Evolutionary conservation across 2,113 vertebrate genomes (phyloP).

Genomic region (Turdus rufiventris): DNA sequence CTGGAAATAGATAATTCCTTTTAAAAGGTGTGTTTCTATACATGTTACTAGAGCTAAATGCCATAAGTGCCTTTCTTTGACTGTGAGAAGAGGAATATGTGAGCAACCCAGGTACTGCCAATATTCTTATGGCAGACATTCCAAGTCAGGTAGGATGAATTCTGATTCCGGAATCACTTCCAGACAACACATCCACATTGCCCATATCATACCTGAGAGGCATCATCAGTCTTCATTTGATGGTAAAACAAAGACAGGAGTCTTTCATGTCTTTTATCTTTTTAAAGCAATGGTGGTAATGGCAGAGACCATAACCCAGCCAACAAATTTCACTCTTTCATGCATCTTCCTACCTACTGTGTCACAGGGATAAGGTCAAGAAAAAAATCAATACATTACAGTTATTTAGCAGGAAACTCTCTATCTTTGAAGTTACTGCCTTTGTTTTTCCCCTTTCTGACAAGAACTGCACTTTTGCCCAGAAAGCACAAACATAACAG

Average conservation of each 20-base stretch:
- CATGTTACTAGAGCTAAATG: not conserved
- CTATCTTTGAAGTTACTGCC: not conserved
- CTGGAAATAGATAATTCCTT: not conserved
- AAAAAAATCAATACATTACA: not conserved
- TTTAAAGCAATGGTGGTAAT: not conserved
- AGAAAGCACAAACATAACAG: not conserved
- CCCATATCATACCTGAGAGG: not conserved
- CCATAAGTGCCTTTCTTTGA: not conserved
- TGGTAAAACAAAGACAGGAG: not conserved
- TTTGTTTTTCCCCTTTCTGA: not conserved
- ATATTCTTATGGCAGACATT: not conserved
- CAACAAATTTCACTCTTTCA: not conserved
- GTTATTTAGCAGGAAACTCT: not conserved
- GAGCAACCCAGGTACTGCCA: not conserved
- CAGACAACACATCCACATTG: not conserved
- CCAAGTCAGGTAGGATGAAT: not conserved
- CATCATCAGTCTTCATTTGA: not conserved
- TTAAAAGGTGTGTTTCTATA: not conserved
- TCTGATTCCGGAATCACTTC: not conserved
- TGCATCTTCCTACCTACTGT: not conserved
- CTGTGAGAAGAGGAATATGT: not conserved
- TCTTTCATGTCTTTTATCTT: not conserved
- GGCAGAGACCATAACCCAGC: not conserved
- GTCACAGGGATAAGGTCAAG: not conserved
- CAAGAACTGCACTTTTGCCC: not conserved